phyloP scores from a whole-genome alignment of 2,113 vertebrate species.

The Calyptommatus sinebrachiatus region DNA sequence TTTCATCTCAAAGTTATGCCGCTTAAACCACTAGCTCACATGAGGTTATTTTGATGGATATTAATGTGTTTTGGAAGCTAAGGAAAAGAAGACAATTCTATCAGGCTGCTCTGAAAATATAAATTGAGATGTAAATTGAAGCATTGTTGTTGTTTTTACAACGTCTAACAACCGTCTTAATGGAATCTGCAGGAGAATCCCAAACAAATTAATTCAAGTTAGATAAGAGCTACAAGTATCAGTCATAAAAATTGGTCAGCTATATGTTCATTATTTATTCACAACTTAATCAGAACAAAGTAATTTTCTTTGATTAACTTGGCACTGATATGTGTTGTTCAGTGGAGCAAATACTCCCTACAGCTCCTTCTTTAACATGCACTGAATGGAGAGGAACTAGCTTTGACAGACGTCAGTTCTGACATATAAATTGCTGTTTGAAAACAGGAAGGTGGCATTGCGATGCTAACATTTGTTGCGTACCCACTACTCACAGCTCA shows the following conservation, averaged over 20 bases:
- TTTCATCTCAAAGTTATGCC: neutral
- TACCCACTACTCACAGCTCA: neutral
- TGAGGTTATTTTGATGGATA: neutral
- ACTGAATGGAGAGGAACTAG: neutral
- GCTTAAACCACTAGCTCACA: neutral
- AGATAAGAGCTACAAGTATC: neutral
- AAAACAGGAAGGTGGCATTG: neutral
- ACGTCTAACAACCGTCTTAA: neutral
- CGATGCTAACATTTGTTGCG: neutral
- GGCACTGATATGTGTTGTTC: neutral
- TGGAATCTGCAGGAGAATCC: neutral
- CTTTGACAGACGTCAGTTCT: neutral
- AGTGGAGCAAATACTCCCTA: neutral
- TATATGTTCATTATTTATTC: neutral
- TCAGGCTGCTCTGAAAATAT: too few species aligned
- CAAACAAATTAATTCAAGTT: neutral
- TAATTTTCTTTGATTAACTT: conserved; percentile 4
- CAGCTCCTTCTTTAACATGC: neutral
- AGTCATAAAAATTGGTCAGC: neutral
- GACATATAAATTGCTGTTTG: neutral
- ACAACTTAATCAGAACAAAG: conserved; percentile 14
- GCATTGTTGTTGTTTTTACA: neutral
- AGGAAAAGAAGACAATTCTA: neutral
- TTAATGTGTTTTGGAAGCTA: neutral
- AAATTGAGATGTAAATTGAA: neutral